Evolutionary conservation across 2,888 invertebrate genomes (phyloP), one percentile per base, ranked within the genome.

Genomic region (Nasonia oneida): DNA sequence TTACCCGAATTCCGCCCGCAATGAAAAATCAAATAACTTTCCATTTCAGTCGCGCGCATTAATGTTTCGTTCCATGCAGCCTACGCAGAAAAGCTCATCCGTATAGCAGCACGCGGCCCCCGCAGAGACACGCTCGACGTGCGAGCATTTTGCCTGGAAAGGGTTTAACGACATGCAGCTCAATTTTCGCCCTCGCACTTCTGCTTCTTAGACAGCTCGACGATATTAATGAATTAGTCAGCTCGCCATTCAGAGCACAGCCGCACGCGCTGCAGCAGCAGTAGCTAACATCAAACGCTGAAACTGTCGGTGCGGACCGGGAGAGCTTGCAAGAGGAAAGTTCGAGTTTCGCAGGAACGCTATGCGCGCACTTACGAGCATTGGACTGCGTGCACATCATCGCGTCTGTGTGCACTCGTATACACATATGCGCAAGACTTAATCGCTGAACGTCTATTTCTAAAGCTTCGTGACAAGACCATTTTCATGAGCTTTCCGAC

Each of bases 181-280:
- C n/a, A 73, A 73, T 73, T 73, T 73, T 73, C 73, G 73, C 23
- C n/a, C 70, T 70, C 70, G 39, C 73, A n/a, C 42, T n/a, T 10
- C 39, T 29, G 8, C 4, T 39, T 39, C 18, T 73, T 42, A 23
- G n/a, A 23, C 42, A 29, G 33, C 67, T 29, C 29, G 67, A 3
- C 15, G 15, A 3, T 33, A 67, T 29, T 67, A 67, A 67, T 67
- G 67, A 67, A 67, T 67, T 67, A 33, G 67, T 23, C 33, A 33
- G 33, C 23, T 61, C 57, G 8, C 67, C 67, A 67, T 33, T 67
- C 67, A 33, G 33, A 67, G 3, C 23, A 33, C 67, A 23, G 0
- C n/a, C 15, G 0, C 10, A 5, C 61, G 4, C 4, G 61, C 61
- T 61, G 2, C 67, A 37, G 3, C 12, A 3, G 23, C 5, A 3